These are phyloP conservation scores for Amyelois transitella DNA, from an alignment of 1,140 invertebrate genomes.

Conservation along the genomic window DNA sequence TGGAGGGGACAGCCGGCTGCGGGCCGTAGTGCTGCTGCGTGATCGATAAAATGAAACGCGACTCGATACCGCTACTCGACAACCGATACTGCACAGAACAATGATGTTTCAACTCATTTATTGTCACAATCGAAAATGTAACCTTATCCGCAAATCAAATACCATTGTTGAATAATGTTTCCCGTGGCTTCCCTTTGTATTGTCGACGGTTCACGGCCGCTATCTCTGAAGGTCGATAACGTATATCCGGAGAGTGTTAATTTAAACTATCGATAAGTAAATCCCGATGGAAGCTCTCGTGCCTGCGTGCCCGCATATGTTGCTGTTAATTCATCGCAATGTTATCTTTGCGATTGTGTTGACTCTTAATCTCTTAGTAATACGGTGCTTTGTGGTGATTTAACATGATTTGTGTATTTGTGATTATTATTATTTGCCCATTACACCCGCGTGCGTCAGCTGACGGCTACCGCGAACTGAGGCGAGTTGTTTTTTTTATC, in stretches of 20 bases:
- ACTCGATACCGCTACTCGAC: neutral
- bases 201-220: neutral
- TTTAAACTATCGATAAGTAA: constrained; percentile 25
- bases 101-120: neutral
- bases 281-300: constrained; percentile 13
- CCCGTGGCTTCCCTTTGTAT: neutral
- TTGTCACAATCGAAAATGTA: neutral
- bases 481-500: neutral
- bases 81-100: neutral
- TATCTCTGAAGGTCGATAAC: neutral
- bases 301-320: constrained; percentile 40
- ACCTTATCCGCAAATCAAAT: neutral
- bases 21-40: constrained; percentile 27
- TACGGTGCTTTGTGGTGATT: constrained; percentile 22
- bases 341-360: constrained; percentile 13
- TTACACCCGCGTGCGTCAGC: constrained; percentile 24
- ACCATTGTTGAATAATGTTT: neutral
- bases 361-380: constrained; percentile 23
- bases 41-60: constrained; percentile 13
- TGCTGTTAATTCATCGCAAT: constrained; percentile 37
- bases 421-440: constrained; percentile 21
- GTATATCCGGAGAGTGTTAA: neutral
- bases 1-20: constrained; percentile 32
- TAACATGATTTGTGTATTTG: constrained; percentile 11
- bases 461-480: constrained; percentile 19